Evolutionary conservation across 2,113 vertebrate genomes (phyloP), one percentile per base, ranked within the genome.

Genomic region (Mirza zaza): DNA sequence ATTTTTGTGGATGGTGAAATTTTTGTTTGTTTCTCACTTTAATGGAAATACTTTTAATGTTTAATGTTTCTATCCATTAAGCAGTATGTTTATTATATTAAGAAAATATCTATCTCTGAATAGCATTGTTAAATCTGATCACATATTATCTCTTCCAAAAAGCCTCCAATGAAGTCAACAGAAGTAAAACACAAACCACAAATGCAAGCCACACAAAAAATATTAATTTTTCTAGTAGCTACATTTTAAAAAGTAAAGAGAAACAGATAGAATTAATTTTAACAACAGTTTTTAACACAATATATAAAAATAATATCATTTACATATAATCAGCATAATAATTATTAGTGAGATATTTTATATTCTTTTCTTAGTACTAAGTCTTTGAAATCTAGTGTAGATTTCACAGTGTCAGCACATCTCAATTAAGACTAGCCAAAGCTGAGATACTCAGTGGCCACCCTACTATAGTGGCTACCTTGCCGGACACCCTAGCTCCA

Each of bases 171-270:
- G n/a, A 80, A 81, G 13, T 39, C 25, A 75, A 48, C 18, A 91
- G 17, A 95, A 84, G 87, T 59, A 76, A 9, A 68, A 70, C 55
- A 32, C 18, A 88, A 89, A 13, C 17, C 42, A 63, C 15, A 15
- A 68, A 70, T 61, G n/a, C 18, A 88, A 86, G 17, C 17, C 42
- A 63, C 15, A 15, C 20, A n/a, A 21, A 50, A 8, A 55, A 77
- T 87, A 96, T 88, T 81, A 27, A 87, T 79, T 92, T 95, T 73
- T 77, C 36, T 84, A 68, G n/a, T 87, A 87, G 21, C 27, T 61
- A 79, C 14, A 34, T 61, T 86, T 92, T 79, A 57, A 68, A 93
- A 63, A 59, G 15, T 65, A 87, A 87, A 92, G 13, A 63, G 6
- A 84, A 95, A 52, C 29, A 50, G 13, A 9, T 57, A 55, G 34